Conservation (phyloP, 2,888 invertebrate species). For the Hirtodrosophila duncani region DNA sequence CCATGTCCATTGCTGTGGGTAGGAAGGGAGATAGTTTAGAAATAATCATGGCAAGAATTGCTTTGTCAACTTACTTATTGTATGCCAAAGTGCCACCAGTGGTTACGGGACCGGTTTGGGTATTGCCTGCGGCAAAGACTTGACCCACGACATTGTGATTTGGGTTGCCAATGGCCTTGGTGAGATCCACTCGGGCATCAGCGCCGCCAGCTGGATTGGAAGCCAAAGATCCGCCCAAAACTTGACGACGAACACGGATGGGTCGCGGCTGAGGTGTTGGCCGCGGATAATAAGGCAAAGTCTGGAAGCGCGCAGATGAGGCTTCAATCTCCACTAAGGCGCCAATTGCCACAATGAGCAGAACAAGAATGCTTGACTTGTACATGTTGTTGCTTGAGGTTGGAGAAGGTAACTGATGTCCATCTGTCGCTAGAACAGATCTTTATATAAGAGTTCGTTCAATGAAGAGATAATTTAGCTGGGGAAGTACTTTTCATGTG, state of each 20-base stretch:
- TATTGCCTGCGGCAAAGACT: slow-evolving; percentile 59
- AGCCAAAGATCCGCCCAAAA: slow-evolving; percentile 53
- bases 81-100: slow-evolving; percentile 55
- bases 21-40: slow-evolving; percentile 1
- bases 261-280: slow-evolving; percentile 19
- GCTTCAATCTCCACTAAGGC: slow-evolving; percentile 44
- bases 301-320: slow-evolving; percentile 37
- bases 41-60: too few species aligned
- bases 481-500: slow-evolving; percentile 12
- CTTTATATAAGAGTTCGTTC: slow-evolving; percentile 29
- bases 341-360: slow-evolving; percentile 42
- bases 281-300: slow-evolving; percentile 44
- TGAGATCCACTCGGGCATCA: slow-evolving; percentile 57
- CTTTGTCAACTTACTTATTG: slow-evolving; percentile 27
- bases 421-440: background rate
- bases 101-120: slow-evolving; percentile 49
- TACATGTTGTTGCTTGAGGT: slow-evolving; percentile 37
- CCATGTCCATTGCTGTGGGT: slow-evolving; percentile 59
- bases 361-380: slow-evolving; percentile 37
- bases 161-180: slow-evolving; percentile 63
- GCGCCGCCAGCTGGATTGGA: slow-evolving; percentile 67
- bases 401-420: slow-evolving; percentile 34
- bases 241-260: slow-evolving; percentile 55
- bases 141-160: slow-evolving; percentile 67
- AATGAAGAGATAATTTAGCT: too few species aligned